Conservation (phyloP, 2,113 vertebrate species). For the Callocephalon fimbriatum region DNA sequence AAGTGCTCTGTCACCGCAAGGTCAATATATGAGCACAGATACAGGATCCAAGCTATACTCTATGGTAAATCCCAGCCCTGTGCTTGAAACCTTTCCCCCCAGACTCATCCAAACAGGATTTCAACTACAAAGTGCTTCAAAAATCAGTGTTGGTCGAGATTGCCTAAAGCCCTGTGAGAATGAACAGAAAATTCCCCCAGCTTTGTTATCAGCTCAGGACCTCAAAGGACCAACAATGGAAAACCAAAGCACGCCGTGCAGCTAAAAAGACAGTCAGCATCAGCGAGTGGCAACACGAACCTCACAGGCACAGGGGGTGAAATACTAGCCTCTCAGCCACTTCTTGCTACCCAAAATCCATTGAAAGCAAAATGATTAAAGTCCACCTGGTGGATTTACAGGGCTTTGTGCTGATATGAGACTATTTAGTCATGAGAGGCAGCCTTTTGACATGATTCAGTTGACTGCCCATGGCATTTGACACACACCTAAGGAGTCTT, state of each 20-base stretch:
- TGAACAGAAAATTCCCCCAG: not conserved
- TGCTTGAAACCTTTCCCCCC: not conserved
- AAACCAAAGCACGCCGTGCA: not conserved
- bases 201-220: not conserved
- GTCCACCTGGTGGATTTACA: constrained; percentile 66
- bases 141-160: not conserved
- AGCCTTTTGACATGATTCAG: constrained; percentile 60
- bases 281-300: not conserved
- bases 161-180: not conserved
- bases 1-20: not conserved
- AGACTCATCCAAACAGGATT: not conserved
- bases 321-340: constrained; percentile 32
- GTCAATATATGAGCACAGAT: not conserved
- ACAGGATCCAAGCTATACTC: not conserved
- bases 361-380: constrained; percentile 69
- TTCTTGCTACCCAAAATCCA: constrained; percentile 52
- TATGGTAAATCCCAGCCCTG: not conserved
- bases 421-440: constrained; percentile 48
- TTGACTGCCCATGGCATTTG: constrained; percentile 64
- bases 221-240: not conserved
- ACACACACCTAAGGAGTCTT: constrained; percentile 65
- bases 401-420: constrained; percentile 68
- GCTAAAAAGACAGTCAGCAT: not conserved
- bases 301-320: not conserved
- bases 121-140: not conserved